Percentiles rank a stretch among this genome's conserved stretches.
Evolutionary conservation across 2,888 invertebrate genomes (phyloP).

Genomic region (Unio pictorum): DNA sequence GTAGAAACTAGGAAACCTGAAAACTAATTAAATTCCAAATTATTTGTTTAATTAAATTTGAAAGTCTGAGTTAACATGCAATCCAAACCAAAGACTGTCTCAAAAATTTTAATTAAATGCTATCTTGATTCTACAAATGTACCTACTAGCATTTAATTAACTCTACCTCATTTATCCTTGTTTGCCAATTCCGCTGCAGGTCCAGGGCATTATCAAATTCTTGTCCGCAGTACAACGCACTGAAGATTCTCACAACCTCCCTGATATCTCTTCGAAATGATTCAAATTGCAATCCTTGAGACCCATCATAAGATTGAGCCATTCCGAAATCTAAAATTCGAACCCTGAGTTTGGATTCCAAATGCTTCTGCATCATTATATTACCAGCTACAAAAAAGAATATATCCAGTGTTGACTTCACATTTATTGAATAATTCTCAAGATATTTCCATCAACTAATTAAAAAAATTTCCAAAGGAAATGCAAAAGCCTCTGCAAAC

Average conservation of each 20-base stretch:
- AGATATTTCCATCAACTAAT: background rate
- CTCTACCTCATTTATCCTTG: constrained; percentile 14
- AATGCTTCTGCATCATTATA: constrained; percentile 42
- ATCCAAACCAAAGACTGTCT: no score
- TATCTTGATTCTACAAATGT: no score
- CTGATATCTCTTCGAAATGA: constrained; percentile 39
- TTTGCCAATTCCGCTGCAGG: constrained; percentile 30
- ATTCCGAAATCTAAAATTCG: constrained; percentile 55
- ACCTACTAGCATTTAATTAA: no score
- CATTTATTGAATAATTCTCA: background rate
- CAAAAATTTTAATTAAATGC: no score
- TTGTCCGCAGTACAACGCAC: constrained; percentile 44
- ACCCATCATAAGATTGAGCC: constrained; percentile 19
- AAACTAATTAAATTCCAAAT: no score
- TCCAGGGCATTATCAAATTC: constrained; percentile 42
- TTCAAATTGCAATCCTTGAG: constrained; percentile 12
- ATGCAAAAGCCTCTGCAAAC: background rate
- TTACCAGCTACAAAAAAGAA: constrained; percentile 46
- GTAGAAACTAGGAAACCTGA: no score
- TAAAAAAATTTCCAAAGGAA: background rate
- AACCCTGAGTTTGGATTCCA: constrained; percentile 23
- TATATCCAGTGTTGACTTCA: background rate
- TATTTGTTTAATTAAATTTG: no score
- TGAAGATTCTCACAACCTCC: constrained; percentile 45
- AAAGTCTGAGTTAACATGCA: no score